A percentile compares a stretch with the other conserved stretches of the same genome.
phyloP scores from a whole-genome alignment of 1,140 invertebrate genomes.

The Coptotermes formosanus region DNA sequence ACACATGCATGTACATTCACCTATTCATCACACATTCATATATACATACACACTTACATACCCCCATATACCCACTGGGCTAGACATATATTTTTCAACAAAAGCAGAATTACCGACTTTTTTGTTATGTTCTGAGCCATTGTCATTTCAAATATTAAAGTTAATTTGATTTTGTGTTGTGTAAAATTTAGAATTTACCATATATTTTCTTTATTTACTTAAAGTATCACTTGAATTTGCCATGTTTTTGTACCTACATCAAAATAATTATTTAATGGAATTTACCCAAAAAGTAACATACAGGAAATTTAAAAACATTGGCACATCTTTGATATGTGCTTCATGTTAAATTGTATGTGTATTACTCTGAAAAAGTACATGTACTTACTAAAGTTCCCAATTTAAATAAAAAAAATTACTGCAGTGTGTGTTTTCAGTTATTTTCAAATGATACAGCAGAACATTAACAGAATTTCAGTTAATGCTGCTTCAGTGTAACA shows the following conservation, averaged over 20 bases:
- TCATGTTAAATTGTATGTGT: background rate
- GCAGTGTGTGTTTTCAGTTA: background rate
- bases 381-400: background rate
- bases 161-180: background rate
- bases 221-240: background rate
- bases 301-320: background rate
- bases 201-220: background rate
- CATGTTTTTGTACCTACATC: background rate
- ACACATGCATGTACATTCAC: background rate
- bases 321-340: background rate
- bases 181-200: constrained; percentile 18
- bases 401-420: background rate
- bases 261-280: background rate
- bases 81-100: background rate
- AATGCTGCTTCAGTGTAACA: background rate
- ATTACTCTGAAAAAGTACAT: background rate
- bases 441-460: background rate
- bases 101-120: background rate
- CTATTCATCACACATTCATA: background rate
- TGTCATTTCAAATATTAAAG: background rate
- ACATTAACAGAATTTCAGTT: background rate
- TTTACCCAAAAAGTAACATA: background rate
- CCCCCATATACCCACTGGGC: background rate
- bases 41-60: background rate
- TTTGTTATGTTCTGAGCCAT: background rate